Percentiles rank a stretch among this genome's conserved stretches.
Conservation (phyloP, 1,140 invertebrate genomes). For the Scylla paramamosain region DNA sequence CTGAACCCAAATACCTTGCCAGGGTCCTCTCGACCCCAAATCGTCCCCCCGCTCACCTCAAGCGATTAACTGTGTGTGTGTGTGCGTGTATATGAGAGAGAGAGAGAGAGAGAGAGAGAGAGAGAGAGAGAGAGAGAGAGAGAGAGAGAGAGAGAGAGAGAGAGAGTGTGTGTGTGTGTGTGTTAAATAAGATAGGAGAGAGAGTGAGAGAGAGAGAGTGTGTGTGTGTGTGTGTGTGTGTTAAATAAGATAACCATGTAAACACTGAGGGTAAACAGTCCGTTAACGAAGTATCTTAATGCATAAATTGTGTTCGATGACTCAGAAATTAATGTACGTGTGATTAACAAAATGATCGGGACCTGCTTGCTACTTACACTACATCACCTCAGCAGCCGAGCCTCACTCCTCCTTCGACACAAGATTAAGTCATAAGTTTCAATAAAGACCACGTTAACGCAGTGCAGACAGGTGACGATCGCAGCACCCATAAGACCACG, state of each 20-base stretch:
- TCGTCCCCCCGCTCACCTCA: neutral
- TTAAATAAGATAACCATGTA: neutral
- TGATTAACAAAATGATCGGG: neutral
- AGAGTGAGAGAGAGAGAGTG: slow-evolving; percentile 2
- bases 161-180: neutral
- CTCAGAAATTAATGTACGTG: neutral
- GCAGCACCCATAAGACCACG: neutral
- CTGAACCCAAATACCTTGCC: slow-evolving; percentile 9
- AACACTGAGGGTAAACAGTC: neutral
- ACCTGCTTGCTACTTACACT: neutral
- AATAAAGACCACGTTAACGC: neutral
- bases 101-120: slow-evolving; percentile 28
- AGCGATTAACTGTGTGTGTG: neutral
- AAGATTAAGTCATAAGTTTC: neutral
- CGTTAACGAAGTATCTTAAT: neutral
- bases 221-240: neutral
- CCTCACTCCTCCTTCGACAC: neutral
- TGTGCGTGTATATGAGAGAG: slow-evolving; percentile 9
- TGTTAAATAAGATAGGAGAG: neutral
- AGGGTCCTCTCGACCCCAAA: neutral
- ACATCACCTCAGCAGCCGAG: neutral
- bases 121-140: slow-evolving; percentile 20
- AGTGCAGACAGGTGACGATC: neutral
- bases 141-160: slow-evolving; percentile 20
- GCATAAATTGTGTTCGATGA: neutral